Percentiles rank a stretch among this genome's conserved stretches.
These are phyloP conservation scores for Actinia tenebrosa DNA, from an alignment of 64 coral and sea anemone species.

Conservation along the genomic window DNA sequence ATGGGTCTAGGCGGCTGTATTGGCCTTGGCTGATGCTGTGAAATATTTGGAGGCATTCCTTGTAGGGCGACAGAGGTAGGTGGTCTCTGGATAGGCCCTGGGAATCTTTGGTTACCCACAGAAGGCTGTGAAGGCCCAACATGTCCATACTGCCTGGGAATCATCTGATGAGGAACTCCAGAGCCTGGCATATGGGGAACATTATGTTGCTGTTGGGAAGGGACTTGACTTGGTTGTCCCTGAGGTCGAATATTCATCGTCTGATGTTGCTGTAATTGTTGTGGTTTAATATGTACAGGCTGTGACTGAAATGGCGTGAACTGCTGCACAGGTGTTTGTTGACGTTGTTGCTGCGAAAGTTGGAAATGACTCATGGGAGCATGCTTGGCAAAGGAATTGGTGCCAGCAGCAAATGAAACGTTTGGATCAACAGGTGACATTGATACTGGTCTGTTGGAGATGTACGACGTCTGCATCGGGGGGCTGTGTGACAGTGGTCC, in stretches of 20 bases:
- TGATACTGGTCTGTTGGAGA: constrained; percentile 73
- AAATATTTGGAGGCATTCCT: constrained; percentile 46
- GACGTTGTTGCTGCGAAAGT: constrained; percentile 60
- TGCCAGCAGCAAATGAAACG: constrained; percentile 56
- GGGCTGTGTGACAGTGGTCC: constrained; percentile 76
- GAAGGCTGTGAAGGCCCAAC: constrained; percentile 1
- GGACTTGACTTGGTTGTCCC: constrained; percentile 10
- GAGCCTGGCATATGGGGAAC: not conserved
- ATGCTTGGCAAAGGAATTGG: constrained; percentile 66
- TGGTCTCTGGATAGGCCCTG: constrained; percentile 79
- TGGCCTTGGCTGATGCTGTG: constrained; percentile 48
- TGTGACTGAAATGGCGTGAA: constrained; percentile 90
- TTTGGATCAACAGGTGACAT: constrained; percentile 77
- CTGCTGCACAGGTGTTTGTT: constrained; percentile 64
- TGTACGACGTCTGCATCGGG: constrained; percentile 53
- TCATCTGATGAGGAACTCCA: not conserved
- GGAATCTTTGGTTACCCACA: constrained; percentile 52
- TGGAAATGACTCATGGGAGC: constrained; percentile 77
- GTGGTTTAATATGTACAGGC: constrained; percentile 56
- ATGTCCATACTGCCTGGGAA: not conserved
- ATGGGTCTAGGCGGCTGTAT: constrained; percentile 34
- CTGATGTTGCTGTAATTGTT: constrained; percentile 63
- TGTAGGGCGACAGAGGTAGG: constrained; percentile 50
- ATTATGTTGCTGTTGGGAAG: constrained; percentile 34
- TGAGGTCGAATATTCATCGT: constrained; percentile 25